A percentile compares a stretch with the other conserved stretches of the same genome.
Evolutionary conservation across 2,797 vertebrate genomes (phyloP).

Genomic region (Spondyliosoma cantharus): DNA sequence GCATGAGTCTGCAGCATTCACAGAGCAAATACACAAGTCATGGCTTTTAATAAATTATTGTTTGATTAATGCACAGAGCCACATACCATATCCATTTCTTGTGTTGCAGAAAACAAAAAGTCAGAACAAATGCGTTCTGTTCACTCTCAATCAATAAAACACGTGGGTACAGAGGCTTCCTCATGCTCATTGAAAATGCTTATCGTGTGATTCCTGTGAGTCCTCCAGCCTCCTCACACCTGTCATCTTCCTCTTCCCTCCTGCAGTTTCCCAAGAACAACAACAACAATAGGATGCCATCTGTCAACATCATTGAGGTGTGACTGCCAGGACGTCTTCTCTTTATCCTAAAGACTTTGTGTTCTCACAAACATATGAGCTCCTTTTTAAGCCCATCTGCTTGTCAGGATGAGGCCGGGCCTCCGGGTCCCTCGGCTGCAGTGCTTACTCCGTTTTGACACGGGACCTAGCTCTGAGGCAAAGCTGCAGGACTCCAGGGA

Average conservation of each 20-base stretch:
- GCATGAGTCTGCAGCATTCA: constrained; percentile 47
- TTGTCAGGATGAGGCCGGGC: constrained; percentile 68
- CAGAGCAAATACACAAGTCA: constrained; percentile 22
- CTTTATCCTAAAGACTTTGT: constrained; percentile 66
- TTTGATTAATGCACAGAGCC: constrained; percentile 21
- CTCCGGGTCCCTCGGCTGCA: constrained; percentile 37
- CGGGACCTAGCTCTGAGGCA: constrained; percentile 24
- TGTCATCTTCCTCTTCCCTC: constrained; percentile 54
- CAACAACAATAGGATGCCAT: constrained; percentile 87
- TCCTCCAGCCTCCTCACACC: constrained; percentile 41
- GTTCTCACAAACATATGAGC: constrained; percentile 54
- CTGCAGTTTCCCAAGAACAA: constrained; percentile 88
- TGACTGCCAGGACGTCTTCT: constrained; percentile 80
- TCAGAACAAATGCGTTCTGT: constrained; percentile 20
- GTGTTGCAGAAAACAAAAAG: constrained; percentile 10
- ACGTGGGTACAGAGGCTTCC: constrained; percentile 53
- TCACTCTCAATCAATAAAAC: constrained; percentile 30
- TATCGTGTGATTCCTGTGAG: constrained; percentile 34
- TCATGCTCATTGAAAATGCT: constrained; percentile 52
- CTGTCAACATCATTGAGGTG: constrained; percentile 90
- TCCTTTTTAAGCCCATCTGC: constrained; percentile 63
- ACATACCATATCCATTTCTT: constrained; percentile 45
- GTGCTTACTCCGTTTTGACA: constrained; percentile 51
- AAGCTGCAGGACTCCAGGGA: constrained; percentile 33
- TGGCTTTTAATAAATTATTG: constrained; percentile 18